Conservation (phyloP, 2,888 invertebrate genomes). For the Notodonta dromedarius region DNA sequence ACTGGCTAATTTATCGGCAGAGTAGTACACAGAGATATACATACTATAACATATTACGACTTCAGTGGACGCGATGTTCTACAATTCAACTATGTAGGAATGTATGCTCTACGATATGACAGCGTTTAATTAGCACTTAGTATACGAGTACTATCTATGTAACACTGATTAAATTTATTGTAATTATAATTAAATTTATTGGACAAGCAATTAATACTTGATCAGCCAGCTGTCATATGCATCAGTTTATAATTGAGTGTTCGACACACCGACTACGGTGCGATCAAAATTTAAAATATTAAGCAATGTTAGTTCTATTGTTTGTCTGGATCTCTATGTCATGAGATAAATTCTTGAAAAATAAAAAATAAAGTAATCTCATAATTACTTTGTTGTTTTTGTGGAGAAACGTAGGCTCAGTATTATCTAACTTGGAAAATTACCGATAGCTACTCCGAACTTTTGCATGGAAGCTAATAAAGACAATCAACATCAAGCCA, state of each 20-base stretch:
- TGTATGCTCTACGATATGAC: neutral
- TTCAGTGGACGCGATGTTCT: too few species aligned
- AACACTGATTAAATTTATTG: neutral
- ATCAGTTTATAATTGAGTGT: slow-evolving; percentile 1
- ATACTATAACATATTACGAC: too few species aligned
- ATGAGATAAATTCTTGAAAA: neutral
- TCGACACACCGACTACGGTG: neutral
- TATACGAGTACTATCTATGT: too few species aligned
- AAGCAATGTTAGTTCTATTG: neutral
- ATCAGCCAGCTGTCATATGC: neutral
- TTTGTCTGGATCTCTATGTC: neutral
- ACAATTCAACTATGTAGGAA: too few species aligned
- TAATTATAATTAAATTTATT: slow-evolving; percentile 1
- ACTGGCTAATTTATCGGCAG: slow-evolving; percentile 74
- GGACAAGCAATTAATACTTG: neutral
- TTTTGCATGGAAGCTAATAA: too few species aligned
- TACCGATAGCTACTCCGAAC: too few species aligned
- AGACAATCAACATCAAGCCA: too few species aligned
- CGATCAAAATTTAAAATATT: neutral
- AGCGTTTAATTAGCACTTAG: too few species aligned
- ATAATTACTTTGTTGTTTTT: too few species aligned
- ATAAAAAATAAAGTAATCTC: too few species aligned
- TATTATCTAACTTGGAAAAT: too few species aligned
- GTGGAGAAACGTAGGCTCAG: too few species aligned
- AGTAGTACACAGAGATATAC: slow-evolving; percentile 5